Percentiles rank a stretch among this genome's conserved stretches.
phyloP scores from a whole-genome alignment of 2,888 invertebrate genomes.

The Caenorhabditis sp. region DNA sequence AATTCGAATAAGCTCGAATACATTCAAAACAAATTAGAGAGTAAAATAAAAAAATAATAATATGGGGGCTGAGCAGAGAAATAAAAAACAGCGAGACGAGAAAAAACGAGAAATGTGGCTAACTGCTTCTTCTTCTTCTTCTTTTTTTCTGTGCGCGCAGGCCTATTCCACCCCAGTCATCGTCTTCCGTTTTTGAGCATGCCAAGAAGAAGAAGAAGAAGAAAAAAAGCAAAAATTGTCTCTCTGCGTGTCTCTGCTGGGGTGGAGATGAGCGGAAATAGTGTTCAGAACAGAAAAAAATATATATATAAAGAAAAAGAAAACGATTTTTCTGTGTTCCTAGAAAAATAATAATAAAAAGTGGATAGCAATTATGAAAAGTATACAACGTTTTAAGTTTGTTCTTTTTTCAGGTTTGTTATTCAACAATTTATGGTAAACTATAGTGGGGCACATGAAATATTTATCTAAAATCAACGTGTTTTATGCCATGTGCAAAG shows the following conservation, averaged over 20 bases:
- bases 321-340: not conserved
- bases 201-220: too few species aligned
- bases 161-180: conserved; percentile 22
- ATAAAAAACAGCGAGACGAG: conserved; percentile 12
- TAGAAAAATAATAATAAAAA: too few species aligned
- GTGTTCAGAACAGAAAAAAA: conserved; percentile 2
- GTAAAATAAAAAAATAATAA: not conserved
- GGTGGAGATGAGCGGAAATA: conserved; percentile 2
- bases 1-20: conserved; percentile 41
- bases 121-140: not conserved
- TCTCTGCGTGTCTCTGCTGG: not conserved
- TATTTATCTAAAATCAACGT: too few species aligned
- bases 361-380: too few species aligned
- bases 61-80: conserved; percentile 5
- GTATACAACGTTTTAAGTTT: too few species aligned
- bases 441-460: too few species aligned
- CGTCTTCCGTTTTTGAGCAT: conserved; percentile 20
- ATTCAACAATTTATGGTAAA: too few species aligned
- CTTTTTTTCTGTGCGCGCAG: not conserved
- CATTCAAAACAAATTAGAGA: conserved; percentile 20
- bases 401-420: too few species aligned
- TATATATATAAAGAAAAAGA: conserved; percentile 3
- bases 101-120: not conserved
- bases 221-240: conserved; percentile 4
- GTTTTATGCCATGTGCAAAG: too few species aligned